Evolutionary conservation across 2,888 invertebrate genomes (phyloP), one percentile per base, ranked within the genome.

Genomic region (Leucophora obtusa): DNA sequence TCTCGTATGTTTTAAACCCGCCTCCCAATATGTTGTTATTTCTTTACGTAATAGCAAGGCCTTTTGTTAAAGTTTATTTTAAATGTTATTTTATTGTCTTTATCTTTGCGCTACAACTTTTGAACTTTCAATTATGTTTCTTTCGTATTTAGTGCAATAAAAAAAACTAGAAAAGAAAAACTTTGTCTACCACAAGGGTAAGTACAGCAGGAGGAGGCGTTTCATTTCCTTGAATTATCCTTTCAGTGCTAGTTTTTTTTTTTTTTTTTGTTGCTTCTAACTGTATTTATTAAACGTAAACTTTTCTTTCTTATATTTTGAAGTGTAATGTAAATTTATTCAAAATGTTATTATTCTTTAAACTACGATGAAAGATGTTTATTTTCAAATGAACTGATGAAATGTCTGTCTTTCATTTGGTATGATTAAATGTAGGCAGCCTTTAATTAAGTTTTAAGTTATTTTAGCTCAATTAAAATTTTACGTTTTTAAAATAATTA

Each of bases 311-410:
- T 38, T 53, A 38, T 38, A 63, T 58, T n/a, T 58, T 80, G 80
- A 80, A 76, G 80, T 80, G 76, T 51, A 80, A 21, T 72, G 76
- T 59, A 80, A 72, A 80, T 80, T 80, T 76, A 80, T 80, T 72
- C 76, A 68, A 28, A 68, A 43, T 1, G 43, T 68, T 75, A 63
- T 63, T 58, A 47, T 80, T 74, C 60, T 47, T 76, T 75, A 62
- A 72, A 68, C 56, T 66, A 50, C 35, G 62, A 50, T 33, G 28
- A 24, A 50, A 66, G 51, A 14, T 74, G 66, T 78, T 71, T 74
- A 62, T 56, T 70, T 70, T 47, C 50, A 59, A 72, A 80, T 75
- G 58, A 59, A 71, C 66, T 63, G 75, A 53, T 24, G 58, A 63
- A 60, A 54, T 58, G 59, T 43, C 58, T 73, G 28, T 58, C 15